phyloP scores from a whole-genome alignment of 2,113 vertebrate genomes.

The Tachuris rubrigastra region DNA sequence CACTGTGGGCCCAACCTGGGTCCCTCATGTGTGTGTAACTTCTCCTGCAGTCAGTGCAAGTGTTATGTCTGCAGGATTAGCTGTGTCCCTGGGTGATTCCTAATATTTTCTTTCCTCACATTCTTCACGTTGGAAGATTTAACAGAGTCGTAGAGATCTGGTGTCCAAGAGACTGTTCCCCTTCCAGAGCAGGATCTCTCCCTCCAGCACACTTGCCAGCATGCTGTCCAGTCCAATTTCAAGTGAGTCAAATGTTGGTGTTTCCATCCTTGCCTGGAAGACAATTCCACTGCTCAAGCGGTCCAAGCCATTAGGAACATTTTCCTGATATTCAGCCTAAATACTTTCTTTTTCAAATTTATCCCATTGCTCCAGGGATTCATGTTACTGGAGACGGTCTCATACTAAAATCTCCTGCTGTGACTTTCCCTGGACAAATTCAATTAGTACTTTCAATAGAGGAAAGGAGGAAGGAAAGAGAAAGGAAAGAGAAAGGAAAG shows the following conservation, averaged over 20 bases:
- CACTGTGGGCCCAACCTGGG: background rate
- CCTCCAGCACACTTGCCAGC: conserved; percentile 47
- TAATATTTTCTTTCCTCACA: conserved; percentile 48
- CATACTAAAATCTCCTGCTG: background rate
- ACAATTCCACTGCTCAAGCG: background rate
- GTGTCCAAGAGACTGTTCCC: conserved; percentile 14
- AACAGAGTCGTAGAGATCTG: conserved; percentile 43
- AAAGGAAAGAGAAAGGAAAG: background rate
- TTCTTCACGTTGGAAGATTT: conserved; percentile 48
- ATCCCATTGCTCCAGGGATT: conserved; percentile 15
- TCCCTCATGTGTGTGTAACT: accelerated
- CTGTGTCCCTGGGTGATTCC: conserved; percentile 31
- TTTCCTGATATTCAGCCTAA: conserved; percentile 42
- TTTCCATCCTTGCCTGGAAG: conserved; percentile 56
- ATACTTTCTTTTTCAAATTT: conserved; percentile 22
- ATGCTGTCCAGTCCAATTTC: conserved; percentile 32
- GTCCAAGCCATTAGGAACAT: conserved; percentile 44
- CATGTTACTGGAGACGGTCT: conserved; percentile 2
- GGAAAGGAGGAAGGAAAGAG: no score
- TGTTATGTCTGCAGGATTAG: conserved; percentile 18
- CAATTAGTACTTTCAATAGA: background rate
- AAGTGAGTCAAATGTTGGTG: conserved; percentile 21
- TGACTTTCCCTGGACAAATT: conserved; percentile 28
- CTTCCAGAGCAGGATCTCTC: conserved; percentile 50
- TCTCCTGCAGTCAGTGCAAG: background rate